These are phyloP conservation scores for Blastobasis adustella DNA, from an alignment of 2,888 invertebrate genomes.

Conservation along the genomic window DNA sequence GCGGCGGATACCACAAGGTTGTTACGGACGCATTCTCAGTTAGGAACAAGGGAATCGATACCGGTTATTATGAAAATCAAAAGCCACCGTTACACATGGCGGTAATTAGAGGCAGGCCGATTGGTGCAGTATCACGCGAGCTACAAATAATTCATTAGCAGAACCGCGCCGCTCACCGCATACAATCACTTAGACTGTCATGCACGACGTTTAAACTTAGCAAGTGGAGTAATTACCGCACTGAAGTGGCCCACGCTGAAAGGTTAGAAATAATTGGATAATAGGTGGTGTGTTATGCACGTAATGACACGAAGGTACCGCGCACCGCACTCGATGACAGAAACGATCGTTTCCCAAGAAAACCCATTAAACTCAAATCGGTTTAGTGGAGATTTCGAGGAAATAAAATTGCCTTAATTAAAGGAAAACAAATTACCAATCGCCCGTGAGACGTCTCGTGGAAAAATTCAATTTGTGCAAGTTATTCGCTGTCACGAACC, in stretches of 20 bases:
- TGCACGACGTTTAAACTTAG: slow-evolving; percentile 59
- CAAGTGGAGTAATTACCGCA: slow-evolving; percentile 35
- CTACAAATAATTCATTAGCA: slow-evolving; percentile 68
- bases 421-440: slow-evolving; percentile 11
- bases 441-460: slow-evolving; percentile 23
- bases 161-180: slow-evolving; percentile 43
- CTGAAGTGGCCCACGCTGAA: slow-evolving; percentile 40
- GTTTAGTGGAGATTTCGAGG: background rate
- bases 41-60: background rate
- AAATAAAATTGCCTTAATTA: slow-evolving; percentile 9
- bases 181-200: slow-evolving; percentile 72
- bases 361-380: background rate
- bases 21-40: too few species aligned
- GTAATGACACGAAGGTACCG: slow-evolving; percentile 52
- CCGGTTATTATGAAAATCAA: slow-evolving; percentile 8
- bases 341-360: slow-evolving; percentile 8
- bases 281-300: slow-evolving; percentile 56
- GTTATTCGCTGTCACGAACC: slow-evolving; percentile 60
- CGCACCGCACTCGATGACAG: slow-evolving; percentile 32
- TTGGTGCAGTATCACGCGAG: slow-evolving; percentile 49
- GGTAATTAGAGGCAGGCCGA: slow-evolving; percentile 48
- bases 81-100: slow-evolving; percentile 10
- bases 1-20: too few species aligned
- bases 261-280: slow-evolving; percentile 74
- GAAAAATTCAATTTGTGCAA: slow-evolving; percentile 55